These are phyloP conservation scores for Sakesphorus luctuosus DNA, from an alignment of 2,113 vertebrate species.

Conservation along the genomic window DNA sequence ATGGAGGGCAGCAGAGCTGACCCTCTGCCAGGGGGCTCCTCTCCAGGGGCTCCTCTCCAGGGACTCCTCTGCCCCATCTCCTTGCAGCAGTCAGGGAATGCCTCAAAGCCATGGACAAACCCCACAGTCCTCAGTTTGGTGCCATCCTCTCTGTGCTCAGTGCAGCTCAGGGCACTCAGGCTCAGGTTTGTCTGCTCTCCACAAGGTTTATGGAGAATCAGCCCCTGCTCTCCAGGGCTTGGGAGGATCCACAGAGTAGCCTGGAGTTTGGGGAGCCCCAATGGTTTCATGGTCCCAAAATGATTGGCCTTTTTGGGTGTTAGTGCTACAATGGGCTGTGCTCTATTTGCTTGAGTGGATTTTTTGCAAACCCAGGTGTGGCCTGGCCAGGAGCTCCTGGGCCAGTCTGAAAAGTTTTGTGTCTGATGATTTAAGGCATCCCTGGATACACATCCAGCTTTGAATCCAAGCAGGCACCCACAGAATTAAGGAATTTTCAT, in stretches of 20 bases:
- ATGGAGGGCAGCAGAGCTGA: too few relatives aligned
- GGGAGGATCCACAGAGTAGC: not conserved
- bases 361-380: not conserved
- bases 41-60: too few relatives aligned
- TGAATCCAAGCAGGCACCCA: not conserved
- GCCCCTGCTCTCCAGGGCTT: rapidly evolving
- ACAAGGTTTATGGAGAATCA: rapidly evolving
- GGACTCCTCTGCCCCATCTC: not conserved
- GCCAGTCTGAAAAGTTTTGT: not conserved
- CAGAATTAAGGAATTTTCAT: not conserved
- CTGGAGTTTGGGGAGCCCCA: not conserved
- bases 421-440: not conserved
- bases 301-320: not conserved
- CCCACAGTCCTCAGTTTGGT: not conserved
- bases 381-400: not conserved
- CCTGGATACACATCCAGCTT: not conserved
- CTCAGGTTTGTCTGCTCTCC: not conserved
- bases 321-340: not conserved
- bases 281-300: rapidly evolving
- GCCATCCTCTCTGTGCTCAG: not conserved
- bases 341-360: not conserved
- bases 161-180: not conserved
- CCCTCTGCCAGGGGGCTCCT: too few relatives aligned
- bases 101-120: not conserved
- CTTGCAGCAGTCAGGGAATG: not conserved